phyloP scores from a whole-genome alignment of 2,888 invertebrate species.

The Sarcophaga carnaria region DNA sequence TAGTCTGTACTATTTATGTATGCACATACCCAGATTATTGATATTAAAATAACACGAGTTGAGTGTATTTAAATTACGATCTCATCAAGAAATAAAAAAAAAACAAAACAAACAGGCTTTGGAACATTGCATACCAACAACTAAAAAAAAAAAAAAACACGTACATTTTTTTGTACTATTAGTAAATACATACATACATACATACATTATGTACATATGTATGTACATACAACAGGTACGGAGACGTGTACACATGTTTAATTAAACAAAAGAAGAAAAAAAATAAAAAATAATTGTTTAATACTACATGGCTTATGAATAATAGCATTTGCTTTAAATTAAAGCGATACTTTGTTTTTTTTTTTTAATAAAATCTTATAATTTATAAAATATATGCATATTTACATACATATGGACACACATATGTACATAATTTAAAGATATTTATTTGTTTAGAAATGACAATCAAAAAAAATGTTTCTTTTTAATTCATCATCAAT shows the following conservation, averaged over 20 bases:
- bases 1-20: slow-evolving; percentile 51
- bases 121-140: slow-evolving; percentile 3
- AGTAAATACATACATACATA: background rate
- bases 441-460: too few relatives aligned
- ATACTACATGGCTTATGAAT: slow-evolving; percentile 37
- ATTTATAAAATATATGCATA: too few relatives aligned
- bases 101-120: slow-evolving; percentile 15
- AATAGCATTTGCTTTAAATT: slow-evolving; percentile 12
- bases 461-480: too few relatives aligned
- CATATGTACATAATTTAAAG: too few relatives aligned
- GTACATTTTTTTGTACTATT: slow-evolving; percentile 1
- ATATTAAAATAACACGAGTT: slow-evolving; percentile 25
- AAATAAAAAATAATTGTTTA: slow-evolving; percentile 24
- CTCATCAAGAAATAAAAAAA: background rate
- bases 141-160: slow-evolving; percentile 5
- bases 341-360: too few relatives aligned
- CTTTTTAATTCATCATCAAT: too few relatives aligned
- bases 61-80: slow-evolving; percentile 41
- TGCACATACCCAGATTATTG: slow-evolving; percentile 34
- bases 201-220: background rate
- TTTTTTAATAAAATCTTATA: too few relatives aligned
- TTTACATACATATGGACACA: too few relatives aligned
- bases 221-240: background rate
- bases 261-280: background rate
- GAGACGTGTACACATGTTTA: background rate